A percentile compares a stretch with the other conserved stretches of the same genome.
phyloP scores from a whole-genome alignment of 2,797 vertebrate genomes.

The Chelon labrosus region DNA sequence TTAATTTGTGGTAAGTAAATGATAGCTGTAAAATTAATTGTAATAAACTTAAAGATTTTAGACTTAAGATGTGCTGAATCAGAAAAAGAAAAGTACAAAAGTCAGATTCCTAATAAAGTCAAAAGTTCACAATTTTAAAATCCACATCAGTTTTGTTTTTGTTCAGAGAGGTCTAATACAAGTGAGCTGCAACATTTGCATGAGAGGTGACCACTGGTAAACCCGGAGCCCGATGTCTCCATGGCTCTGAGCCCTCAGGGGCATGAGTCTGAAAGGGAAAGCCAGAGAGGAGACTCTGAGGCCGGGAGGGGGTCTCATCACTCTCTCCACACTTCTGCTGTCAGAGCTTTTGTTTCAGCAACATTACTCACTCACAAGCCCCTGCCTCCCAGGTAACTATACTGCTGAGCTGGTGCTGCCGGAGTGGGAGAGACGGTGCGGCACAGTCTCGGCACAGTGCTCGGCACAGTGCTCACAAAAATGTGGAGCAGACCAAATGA shows the following conservation, averaged over 20 bases:
- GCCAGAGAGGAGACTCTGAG: conserved; percentile 64
- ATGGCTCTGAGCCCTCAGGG: conserved; percentile 57
- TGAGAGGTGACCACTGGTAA: conserved; percentile 10
- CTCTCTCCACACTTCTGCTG: conserved; percentile 99
- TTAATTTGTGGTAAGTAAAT: background rate
- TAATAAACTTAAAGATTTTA: no score
- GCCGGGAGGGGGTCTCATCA: conserved; percentile 91
- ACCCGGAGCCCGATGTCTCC: conserved; percentile 24
- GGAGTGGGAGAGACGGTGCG: conserved; percentile 73
- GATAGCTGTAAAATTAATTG: background rate
- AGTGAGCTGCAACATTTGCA: background rate
- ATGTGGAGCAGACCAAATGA: background rate
- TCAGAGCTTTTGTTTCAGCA: conserved; percentile 91
- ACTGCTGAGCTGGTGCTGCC: conserved; percentile 74
- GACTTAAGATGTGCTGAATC: background rate
- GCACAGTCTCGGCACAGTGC: conserved; percentile 6
- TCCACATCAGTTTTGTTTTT: no score
- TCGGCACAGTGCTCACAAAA: conserved; percentile 13
- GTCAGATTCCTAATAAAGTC: no score
- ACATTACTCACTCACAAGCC: conserved; percentile 91
- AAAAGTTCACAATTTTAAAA: background rate
- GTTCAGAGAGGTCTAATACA: background rate
- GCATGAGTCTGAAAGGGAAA: conserved; percentile 65
- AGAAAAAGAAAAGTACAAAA: background rate
- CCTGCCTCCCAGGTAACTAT: conserved; percentile 97